These are phyloP conservation scores for Theodoxus fluviatilis DNA, from an alignment of 2,888 invertebrate genomes.

Conservation along the genomic window DNA sequence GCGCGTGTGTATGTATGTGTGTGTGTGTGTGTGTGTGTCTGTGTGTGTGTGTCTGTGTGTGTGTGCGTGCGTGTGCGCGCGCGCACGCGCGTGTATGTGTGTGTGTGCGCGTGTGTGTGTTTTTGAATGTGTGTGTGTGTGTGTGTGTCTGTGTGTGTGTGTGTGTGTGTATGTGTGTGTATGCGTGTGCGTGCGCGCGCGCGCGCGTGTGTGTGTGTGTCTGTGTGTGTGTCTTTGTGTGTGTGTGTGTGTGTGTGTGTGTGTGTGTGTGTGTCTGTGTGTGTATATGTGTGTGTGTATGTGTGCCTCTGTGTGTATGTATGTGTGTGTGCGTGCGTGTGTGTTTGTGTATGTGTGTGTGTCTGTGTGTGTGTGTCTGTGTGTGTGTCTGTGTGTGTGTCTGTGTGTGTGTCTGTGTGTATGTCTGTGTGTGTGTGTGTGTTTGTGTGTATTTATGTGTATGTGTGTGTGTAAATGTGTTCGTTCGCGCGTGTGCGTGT, in stretches of 20 bases:
- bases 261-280: background rate
- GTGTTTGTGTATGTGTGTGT: background rate
- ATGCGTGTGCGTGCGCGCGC: background rate
- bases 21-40: too few relatives aligned
- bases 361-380: too few relatives aligned
- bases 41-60: too few relatives aligned
- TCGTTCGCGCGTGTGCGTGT: background rate
- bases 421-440: background rate
- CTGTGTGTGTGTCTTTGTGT: background rate
- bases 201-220: background rate
- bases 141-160: constrained; percentile 7
- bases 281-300: background rate
- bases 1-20: too few relatives aligned
- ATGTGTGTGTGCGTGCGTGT: background rate
- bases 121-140: background rate
- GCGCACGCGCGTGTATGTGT: background rate
- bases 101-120: constrained; percentile 4
- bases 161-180: constrained; percentile 1
- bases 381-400: too few relatives aligned
- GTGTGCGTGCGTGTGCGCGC: too few relatives aligned
- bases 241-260: constrained; percentile 7
- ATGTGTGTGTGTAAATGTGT: constrained; percentile 14
- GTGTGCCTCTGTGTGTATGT: background rate
- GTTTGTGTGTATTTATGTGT: constrained; percentile 1
- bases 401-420: too few relatives aligned